A percentile compares a stretch with the other conserved stretches of the same genome.
phyloP scores from a whole-genome alignment of 2,113 vertebrate genomes.

The Gadus chalcogrammus region DNA sequence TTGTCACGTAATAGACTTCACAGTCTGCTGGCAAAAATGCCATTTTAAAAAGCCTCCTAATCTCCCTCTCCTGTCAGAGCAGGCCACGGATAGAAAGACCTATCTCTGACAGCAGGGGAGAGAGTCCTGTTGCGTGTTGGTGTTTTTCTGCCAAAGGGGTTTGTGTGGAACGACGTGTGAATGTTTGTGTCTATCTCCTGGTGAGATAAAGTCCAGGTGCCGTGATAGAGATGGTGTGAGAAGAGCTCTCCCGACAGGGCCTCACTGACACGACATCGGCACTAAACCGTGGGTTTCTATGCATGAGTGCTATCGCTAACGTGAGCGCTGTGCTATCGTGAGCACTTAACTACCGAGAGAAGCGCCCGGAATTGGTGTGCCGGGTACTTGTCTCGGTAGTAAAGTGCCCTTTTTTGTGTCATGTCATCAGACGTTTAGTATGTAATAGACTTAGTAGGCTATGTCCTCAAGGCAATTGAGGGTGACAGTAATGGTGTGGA shows the following conservation, averaged over 20 bases:
- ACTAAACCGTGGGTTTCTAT: too few species aligned
- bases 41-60: slow-evolving; percentile 35
- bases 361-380: too few species aligned
- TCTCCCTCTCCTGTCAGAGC: slow-evolving; percentile 55
- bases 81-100: slow-evolving; percentile 45
- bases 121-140: slow-evolving; percentile 42
- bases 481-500: slow-evolving; percentile 37
- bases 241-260: slow-evolving; percentile 9
- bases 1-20: slow-evolving; percentile 69
- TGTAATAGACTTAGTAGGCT: not conserved
- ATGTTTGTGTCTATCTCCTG: slow-evolving; percentile 51
- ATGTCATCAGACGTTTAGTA: slow-evolving; percentile 11
- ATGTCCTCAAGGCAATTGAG: slow-evolving; percentile 28
- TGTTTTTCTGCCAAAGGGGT: slow-evolving; percentile 7
- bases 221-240: slow-evolving; percentile 41
- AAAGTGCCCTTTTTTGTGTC: too few species aligned
- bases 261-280: too few species aligned
- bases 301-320: too few species aligned
- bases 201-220: slow-evolving; percentile 61
- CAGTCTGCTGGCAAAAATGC: slow-evolving; percentile 72
- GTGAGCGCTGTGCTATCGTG: too few species aligned
- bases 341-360: too few species aligned
- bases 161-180: slow-evolving; percentile 49
- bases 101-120: slow-evolving; percentile 49
- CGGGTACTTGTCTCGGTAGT: too few species aligned